phyloP scores from a whole-genome alignment of 2,888 invertebrate species.

The Drosophila melanocephala region DNA sequence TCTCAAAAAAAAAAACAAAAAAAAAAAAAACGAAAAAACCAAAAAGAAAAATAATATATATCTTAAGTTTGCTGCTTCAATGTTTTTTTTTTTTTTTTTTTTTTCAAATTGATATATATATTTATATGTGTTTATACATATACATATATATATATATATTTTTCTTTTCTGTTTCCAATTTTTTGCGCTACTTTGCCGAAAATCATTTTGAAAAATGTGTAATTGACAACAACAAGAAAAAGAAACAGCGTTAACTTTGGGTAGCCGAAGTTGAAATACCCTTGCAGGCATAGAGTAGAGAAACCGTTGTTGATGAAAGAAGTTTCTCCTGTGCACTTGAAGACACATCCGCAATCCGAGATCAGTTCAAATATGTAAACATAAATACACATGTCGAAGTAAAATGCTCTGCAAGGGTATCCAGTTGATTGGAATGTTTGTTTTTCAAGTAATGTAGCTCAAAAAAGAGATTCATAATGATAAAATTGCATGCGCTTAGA shows the following conservation, averaged over 20 bases:
- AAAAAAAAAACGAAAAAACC: no score
- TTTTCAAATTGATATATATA: not conserved
- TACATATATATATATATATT: not conserved
- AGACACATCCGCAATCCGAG: not conserved
- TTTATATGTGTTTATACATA: not conserved
- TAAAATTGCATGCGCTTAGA: conserved; percentile 40
- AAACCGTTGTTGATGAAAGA: not conserved
- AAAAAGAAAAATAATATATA: conserved; percentile 19
- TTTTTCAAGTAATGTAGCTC: conserved; percentile 17
- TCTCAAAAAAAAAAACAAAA: conserved; percentile 46
- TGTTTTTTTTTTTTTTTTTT: not conserved
- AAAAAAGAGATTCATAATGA: conserved; percentile 7
- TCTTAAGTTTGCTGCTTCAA: conserved; percentile 21
- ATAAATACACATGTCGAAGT: not conserved
- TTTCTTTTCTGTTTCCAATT: conserved; percentile 18
- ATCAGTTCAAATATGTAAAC: not conserved
- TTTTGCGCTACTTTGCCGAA: conserved; percentile 12
- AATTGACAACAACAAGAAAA: not conserved
- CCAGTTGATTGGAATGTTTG: conserved; percentile 23
- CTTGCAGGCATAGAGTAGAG: conserved; percentile 7
- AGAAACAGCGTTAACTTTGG: conserved; percentile 5
- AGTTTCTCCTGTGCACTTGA: not conserved
- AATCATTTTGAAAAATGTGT: not conserved
- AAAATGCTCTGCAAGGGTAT: conserved; percentile 18
- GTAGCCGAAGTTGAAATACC: conserved; percentile 17